These are phyloP conservation scores for Scaptomyza polygonia DNA, from an alignment of 2,888 invertebrate species.

Conservation along the genomic window DNA sequence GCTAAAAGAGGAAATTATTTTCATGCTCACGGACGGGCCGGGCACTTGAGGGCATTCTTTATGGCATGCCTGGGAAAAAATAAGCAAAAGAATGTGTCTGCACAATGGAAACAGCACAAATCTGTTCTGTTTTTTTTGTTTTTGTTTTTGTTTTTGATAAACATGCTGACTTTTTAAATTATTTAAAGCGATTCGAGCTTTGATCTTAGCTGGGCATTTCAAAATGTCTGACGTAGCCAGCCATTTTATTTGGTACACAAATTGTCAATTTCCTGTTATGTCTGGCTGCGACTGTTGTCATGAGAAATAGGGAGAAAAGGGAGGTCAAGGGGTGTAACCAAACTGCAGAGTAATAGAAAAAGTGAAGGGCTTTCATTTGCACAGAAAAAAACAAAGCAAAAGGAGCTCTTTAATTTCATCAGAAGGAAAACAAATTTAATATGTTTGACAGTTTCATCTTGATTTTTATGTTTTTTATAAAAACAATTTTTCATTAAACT, in stretches of 20 bases:
- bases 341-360: conserved; percentile 16
- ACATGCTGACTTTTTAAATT: conserved; percentile 56
- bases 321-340: conserved; percentile 22
- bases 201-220: conserved; percentile 21
- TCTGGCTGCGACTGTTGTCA: conserved; percentile 51
- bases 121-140: neutral
- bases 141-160: conserved; percentile 11
- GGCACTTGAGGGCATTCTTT: conserved; percentile 76
- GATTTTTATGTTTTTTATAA: conserved; percentile 1
- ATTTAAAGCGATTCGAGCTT: conserved; percentile 53
- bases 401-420: conserved; percentile 49
- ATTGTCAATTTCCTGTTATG: conserved; percentile 74
- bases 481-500: conserved; percentile 37
- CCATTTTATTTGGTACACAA: conserved; percentile 46
- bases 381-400: conserved; percentile 41
- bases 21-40: conserved; percentile 69
- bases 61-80: conserved; percentile 66
- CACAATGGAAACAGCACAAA: conserved; percentile 36
- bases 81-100: conserved; percentile 32
- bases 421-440: neutral
- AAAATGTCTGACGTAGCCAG: conserved; percentile 42
- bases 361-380: conserved; percentile 11
- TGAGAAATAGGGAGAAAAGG: neutral
- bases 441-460: conserved; percentile 21
- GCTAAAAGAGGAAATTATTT: conserved; percentile 59